Conservation (phyloP, 2,113 vertebrate species). For the Burhinus oedicnemus region DNA sequence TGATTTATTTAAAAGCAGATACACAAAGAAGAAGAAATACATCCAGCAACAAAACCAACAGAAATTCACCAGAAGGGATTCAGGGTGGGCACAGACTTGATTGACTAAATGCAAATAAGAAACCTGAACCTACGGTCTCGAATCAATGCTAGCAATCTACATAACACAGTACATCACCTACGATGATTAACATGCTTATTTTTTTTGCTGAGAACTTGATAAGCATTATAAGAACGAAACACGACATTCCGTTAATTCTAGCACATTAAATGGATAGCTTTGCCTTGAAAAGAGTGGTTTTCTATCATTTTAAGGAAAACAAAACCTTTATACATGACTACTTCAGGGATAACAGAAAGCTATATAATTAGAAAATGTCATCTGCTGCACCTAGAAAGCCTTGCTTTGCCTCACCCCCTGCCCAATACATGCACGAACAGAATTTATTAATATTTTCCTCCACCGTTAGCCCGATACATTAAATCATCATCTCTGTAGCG, state of each 20-base stretch:
- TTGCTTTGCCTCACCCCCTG: not conserved
- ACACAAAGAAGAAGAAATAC: slow-evolving; percentile 67
- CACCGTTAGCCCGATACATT: not conserved
- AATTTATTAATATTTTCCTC: slow-evolving; percentile 26
- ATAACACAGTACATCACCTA: not conserved
- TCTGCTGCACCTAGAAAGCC: not conserved
- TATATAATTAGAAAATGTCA: slow-evolving; percentile 38
- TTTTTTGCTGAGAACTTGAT: slow-evolving; percentile 45
- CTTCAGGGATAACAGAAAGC: slow-evolving; percentile 66
- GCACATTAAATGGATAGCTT: not conserved
- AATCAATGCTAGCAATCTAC: slow-evolving; percentile 23
- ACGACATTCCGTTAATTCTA: not conserved
- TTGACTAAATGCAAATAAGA: slow-evolving; percentile 42
- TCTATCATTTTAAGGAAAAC: not conserved
- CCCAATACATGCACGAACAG: not conserved
- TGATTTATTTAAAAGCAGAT: slow-evolving; percentile 26
- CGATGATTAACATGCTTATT: slow-evolving; percentile 43
- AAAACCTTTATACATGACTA: not conserved
- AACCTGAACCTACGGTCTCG: not conserved
- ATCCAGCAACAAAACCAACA: slow-evolving; percentile 58
- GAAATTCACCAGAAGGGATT: slow-evolving; percentile 40
- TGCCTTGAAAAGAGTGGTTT: not conserved
- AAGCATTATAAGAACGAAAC: not conserved
- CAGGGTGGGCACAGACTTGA: slow-evolving; percentile 36
- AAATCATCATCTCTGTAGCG: slow-evolving; percentile 55